Evolutionary conservation across 2,113 vertebrate species (phyloP), one percentile per base, ranked within the genome.

Genomic region (Synodontis membranacea): DNA sequence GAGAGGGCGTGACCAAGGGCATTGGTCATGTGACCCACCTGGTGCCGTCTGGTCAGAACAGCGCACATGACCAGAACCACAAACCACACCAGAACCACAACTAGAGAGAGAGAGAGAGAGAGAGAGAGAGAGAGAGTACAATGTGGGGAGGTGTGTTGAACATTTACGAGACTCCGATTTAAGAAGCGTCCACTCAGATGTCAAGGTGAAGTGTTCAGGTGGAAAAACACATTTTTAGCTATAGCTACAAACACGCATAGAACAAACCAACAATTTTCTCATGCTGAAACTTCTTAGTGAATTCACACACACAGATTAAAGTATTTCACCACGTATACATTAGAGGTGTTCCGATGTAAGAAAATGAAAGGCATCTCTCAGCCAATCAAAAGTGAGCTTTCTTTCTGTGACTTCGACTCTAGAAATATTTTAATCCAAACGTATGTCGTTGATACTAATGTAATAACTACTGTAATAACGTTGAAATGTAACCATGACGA

Each of bases 1-100:
- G 98, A 85, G 97, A 98, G 94, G 98, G 98, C 37, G 96, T 98
- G 86, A 98, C 97, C 92, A 99, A 99, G 91, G 98, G 98, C 90
- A 98, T 99, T 84, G 98, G 98, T 68, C 98, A 99, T 25, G 97
- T 99, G 87, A 95, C 96, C 28, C 93, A 96, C 86, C 95, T 99
- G 86, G 96, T 98, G 89, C 96, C 96, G 42, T 94, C 96, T 80
- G 94, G 94, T 88, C 91, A 92, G 85, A 84, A 90, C 76, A 89
- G 87, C 44, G 37, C 58, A 64, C 80, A 78, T 31, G 82, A 89
- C 80, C 90, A 89, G 58, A 87, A 90, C 84, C 92, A 91, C 6
- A 87, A 92, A 91, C 90, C 91, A 79, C 86, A 92, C 80, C 89
- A 88, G 82, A 93, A 93, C 90, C 90, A 90, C 84, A 88, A 80